Percentiles rank a stretch among this genome's conserved stretches.
These are phyloP conservation scores for Mnemiopsis leidyi DNA, from an alignment of 37 sponge, comb jelly and placozoan species.

Conservation along the genomic window DNA sequence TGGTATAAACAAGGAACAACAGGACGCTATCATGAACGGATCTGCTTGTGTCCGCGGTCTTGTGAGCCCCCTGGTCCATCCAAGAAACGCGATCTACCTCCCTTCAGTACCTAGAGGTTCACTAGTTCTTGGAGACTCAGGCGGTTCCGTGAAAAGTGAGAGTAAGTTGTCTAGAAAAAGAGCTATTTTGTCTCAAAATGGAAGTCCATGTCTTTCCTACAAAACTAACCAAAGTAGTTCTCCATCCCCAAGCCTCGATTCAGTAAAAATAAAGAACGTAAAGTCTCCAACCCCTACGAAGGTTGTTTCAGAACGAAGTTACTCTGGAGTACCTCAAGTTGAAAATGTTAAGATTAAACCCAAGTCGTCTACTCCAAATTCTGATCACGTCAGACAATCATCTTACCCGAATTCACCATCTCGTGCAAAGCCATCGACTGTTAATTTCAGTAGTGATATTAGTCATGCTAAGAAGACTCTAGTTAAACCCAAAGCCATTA, in stretches of 20 bases:
- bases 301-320: background rate
- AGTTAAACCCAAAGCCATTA: conserved; percentile 17
- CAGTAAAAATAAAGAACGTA: background rate
- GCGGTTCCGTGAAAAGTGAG: background rate
- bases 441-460: conserved; percentile 35
- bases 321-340: background rate
- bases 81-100: background rate
- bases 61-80: conserved; percentile 31
- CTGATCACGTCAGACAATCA: background rate
- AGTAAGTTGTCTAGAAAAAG: background rate
- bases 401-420: background rate
- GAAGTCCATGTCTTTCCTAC: background rate
- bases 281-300: background rate
- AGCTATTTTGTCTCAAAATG: background rate
- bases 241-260: background rate
- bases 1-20: background rate
- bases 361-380: background rate
- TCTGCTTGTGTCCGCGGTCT: background rate
- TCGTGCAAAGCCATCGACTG: background rate
- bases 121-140: background rate
- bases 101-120: background rate
- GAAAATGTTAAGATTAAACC: background rate
- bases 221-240: background rate
- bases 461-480: conserved; percentile 45
- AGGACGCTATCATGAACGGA: background rate